Conservation (phyloP, 2,888 invertebrate species). For the Drosophila putrida region DNA sequence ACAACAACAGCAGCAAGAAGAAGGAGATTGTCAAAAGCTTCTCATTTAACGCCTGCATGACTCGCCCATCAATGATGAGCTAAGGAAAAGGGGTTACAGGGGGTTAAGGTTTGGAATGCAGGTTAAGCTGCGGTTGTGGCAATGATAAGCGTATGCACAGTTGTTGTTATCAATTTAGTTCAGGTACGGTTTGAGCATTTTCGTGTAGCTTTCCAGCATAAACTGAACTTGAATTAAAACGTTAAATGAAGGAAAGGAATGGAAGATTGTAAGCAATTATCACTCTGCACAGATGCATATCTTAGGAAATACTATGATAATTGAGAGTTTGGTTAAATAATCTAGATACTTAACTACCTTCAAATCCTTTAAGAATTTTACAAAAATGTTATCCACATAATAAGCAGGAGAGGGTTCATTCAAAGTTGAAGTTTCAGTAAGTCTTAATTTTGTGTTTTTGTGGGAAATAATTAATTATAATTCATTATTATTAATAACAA, state of each 20-base stretch:
- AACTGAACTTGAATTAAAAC: slow-evolving; percentile 8
- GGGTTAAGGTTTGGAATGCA: slow-evolving; percentile 19
- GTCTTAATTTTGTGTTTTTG: too few relatives aligned
- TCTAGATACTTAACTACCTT: neutral
- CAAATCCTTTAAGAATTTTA: too few relatives aligned
- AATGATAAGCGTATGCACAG: slow-evolving; percentile 50
- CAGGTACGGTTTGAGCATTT: slow-evolving; percentile 27
- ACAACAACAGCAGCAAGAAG: slow-evolving; percentile 16
- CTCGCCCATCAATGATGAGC: slow-evolving; percentile 37
- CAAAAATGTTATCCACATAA: too few relatives aligned
- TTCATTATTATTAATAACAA: too few relatives aligned
- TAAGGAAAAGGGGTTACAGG: neutral
- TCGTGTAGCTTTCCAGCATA: slow-evolving; percentile 15
- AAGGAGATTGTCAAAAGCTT: slow-evolving; percentile 63
- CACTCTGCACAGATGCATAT: neutral
- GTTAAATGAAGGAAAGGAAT: neutral
- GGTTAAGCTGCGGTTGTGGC: slow-evolving; percentile 38
- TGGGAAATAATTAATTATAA: too few relatives aligned
- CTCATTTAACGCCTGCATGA: slow-evolving; percentile 76
- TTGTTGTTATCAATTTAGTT: slow-evolving; percentile 48
- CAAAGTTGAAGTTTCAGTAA: too few relatives aligned
- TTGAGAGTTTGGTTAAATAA: neutral
- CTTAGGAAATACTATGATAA: neutral
- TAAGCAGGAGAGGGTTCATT: too few relatives aligned
- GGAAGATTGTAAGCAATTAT: neutral